phyloP scores from a whole-genome alignment of 2,113 vertebrate genomes.

The Piaya cayana region DNA sequence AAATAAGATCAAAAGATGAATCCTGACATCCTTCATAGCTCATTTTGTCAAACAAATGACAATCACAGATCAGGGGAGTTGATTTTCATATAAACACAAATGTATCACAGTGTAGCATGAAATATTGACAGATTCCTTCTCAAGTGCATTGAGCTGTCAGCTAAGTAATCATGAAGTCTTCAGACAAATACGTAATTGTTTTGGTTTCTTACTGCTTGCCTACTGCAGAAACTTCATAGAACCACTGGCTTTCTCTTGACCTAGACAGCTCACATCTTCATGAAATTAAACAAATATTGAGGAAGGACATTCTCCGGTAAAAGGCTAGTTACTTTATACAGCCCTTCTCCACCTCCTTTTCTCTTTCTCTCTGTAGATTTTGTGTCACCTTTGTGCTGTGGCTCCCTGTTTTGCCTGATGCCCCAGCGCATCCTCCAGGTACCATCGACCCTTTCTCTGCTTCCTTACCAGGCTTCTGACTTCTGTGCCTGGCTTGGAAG shows the following conservation, averaged over 20 bases:
- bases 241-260: not conserved
- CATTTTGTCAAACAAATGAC: not conserved
- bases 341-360: not conserved
- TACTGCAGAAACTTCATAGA: not conserved
- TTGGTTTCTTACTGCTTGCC: not conserved
- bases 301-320: not conserved
- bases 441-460: rapidly evolving
- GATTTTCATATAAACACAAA: not conserved
- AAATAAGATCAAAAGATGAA: not conserved
- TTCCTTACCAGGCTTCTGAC: not conserved
- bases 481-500: not conserved
- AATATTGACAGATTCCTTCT: not conserved
- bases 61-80: not conserved
- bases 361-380: not conserved
- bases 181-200: not conserved
- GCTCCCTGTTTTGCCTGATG: not conserved
- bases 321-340: not conserved
- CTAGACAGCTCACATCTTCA: not conserved
- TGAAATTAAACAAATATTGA: not conserved
- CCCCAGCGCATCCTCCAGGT: not conserved
- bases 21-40: not conserved
- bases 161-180: not conserved
- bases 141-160: not conserved
- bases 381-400: not conserved
- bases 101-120: not conserved